Base-by-base conservation (phyloP, 1,140 invertebrate genomes). In the Chrysoperla carnea region DNA sequence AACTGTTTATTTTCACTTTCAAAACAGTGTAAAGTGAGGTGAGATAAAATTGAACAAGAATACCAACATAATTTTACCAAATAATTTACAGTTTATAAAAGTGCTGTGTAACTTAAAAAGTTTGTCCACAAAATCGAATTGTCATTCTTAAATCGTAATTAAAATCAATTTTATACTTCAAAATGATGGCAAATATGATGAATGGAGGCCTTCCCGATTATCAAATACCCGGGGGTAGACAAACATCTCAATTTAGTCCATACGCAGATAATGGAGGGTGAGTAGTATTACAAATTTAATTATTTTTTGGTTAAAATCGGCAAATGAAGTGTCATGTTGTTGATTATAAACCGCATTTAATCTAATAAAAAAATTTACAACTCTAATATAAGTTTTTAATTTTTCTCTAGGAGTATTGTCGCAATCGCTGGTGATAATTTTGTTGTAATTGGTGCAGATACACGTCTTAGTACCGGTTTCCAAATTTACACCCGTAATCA, bases 391-490 rank as follows among this genome's bases (percentile, higher is more conserved):
- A 23, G 2, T 3, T 5, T 23, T 23, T 23, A 3, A 5, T 23
- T 23, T 23, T n/a, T 45, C 61, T 63, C 29, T 45, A 80, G 84
- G 53, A 90, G 81, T 54, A 71, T 89, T 43, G 81, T 91, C 29
- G 94, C 93, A 12, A 83, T 99, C 50, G 89, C 87, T 57, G 74
- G 72, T 6, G 53, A 58, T 46, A 65, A 67, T 43, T 71, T 60
- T 46, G 62, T 59, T 13, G 51, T 71, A n/a, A 63, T 73, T 46
- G 85, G 76, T 12, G 89, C 88, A 2, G 95, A 99, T 56, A 94
- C 90, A 11, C 81, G 95, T 49, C 69, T 99, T n/a, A 88, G 80
- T 60, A 72, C 80, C 47, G 92, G 92, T 1, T 94, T 83, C 61
- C 80, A 76, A 5, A 94, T 99, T 57, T 80, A 87, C 46, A 84